Evolutionary conservation across 2,888 invertebrate genomes (phyloP).

Genomic region (Chaetogeoica ovagalla): DNA sequence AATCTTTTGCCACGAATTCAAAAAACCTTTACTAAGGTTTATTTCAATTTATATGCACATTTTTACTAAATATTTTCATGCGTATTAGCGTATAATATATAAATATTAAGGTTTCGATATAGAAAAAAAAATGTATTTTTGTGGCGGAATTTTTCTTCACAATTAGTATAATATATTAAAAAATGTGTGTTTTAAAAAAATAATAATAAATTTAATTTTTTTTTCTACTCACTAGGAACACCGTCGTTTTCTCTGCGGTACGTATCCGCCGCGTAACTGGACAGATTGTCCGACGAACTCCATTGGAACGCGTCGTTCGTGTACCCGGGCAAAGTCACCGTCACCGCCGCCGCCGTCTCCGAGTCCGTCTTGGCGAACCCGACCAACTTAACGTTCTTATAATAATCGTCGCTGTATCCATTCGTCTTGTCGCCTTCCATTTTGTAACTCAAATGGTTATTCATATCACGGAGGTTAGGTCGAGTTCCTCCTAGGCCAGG

Average conservation of each 20-base stretch:
- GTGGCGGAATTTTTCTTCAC: no score
- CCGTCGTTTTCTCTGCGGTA: background rate
- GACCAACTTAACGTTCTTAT: slow-evolving; percentile 54
- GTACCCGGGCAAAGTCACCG: background rate
- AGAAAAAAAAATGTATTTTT: no score
- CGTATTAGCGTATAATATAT: no score
- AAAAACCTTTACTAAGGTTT: no score
- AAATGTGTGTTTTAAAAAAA: no score
- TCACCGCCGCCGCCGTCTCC: slow-evolving; percentile 47
- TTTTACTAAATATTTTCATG: no score
- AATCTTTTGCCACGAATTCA: no score
- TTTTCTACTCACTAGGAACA: slow-evolving; percentile 20
- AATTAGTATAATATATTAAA: no score
- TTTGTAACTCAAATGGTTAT: slow-evolving; percentile 52
- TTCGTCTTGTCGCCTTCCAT: slow-evolving; percentile 56
- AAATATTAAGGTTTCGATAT: no score
- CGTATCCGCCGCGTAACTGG: slow-evolving; percentile 20
- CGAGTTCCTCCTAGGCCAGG: no score
- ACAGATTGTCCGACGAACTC: slow-evolving; percentile 31
- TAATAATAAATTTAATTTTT: no score
- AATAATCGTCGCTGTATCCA: slow-evolving; percentile 40
- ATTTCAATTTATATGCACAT: no score
- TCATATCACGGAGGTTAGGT: background rate
- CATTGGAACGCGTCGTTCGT: slow-evolving; percentile 43
- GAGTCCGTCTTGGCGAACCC: slow-evolving; percentile 54